phyloP scores from a whole-genome alignment of 2,888 invertebrate genomes.

The Lampropteryx suffumata region DNA sequence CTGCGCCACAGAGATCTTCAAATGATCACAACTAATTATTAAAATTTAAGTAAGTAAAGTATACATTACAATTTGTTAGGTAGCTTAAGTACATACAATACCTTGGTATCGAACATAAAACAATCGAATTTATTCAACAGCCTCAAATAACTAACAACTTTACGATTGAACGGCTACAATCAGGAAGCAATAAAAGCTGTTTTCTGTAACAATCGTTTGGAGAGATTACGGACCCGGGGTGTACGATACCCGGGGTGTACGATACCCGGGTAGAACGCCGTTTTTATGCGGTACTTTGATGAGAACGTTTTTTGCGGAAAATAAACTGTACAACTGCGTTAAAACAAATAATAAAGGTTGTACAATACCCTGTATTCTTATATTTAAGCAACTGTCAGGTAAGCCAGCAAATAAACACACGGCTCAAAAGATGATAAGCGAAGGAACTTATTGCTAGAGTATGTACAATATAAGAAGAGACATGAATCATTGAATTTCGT shows the following conservation, averaged over 20 bases:
- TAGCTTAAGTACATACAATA: no score
- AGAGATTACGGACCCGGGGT: slow-evolving; percentile 25
- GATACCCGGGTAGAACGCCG: slow-evolving; percentile 10
- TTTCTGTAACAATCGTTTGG: slow-evolving; percentile 30
- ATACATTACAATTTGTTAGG: no score
- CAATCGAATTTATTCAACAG: background rate
- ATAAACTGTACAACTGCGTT: slow-evolving; percentile 9
- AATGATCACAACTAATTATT: no score
- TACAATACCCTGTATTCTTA: background rate
- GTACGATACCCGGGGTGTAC: background rate
- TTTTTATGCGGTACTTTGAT: slow-evolving; percentile 24
- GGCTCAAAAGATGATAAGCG: no score
- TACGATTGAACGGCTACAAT: slow-evolving; percentile 17
- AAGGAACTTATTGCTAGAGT: no score
- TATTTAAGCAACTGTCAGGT: no score
- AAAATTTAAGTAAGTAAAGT: no score
- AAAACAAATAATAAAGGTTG: slow-evolving; percentile 7
- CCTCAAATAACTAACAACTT: background rate
- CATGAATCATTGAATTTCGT: no score
- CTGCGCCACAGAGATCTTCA: no score
- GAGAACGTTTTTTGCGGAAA: slow-evolving; percentile 8
- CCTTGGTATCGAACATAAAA: background rate
- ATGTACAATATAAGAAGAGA: no score
- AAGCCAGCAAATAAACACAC: no score
- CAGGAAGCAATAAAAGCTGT: slow-evolving; percentile 30